phyloP scores from a whole-genome alignment of 2,797 vertebrate species.

The Chiroxiphia lanceolata region DNA sequence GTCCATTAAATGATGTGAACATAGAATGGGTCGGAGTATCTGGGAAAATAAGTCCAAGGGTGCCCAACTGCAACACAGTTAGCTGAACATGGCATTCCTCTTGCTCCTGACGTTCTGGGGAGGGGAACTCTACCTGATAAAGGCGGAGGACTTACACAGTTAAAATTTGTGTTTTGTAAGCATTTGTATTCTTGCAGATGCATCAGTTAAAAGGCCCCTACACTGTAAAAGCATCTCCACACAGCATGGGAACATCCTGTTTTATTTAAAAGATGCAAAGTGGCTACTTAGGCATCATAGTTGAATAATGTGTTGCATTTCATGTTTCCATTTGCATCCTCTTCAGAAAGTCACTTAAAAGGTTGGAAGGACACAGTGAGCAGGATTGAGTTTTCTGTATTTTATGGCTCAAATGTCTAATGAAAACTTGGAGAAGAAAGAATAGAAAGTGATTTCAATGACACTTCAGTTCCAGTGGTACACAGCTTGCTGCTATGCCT shows the following conservation, averaged over 20 bases:
- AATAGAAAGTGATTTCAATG: background rate
- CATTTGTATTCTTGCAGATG: background rate
- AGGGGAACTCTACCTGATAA: background rate
- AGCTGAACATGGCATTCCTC: background rate
- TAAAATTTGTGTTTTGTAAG: background rate
- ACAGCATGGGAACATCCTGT: background rate
- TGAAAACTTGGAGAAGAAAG: background rate
- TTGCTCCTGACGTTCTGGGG: background rate
- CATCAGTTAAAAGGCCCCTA: background rate
- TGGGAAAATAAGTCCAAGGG: background rate
- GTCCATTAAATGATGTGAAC: background rate
- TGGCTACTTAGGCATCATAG: background rate
- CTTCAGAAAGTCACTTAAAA: background rate
- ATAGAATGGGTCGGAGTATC: background rate
- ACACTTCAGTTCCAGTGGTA: background rate
- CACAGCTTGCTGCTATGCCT: background rate
- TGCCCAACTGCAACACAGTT: background rate
- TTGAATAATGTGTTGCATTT: background rate
- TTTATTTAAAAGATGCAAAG: background rate
- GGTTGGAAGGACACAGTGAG: background rate
- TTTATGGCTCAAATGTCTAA: background rate
- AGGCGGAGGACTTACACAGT: background rate
- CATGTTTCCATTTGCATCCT: background rate
- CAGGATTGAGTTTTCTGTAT: background rate
- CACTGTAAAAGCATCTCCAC: background rate